Evolutionary conservation across 2,888 invertebrate genomes (phyloP).

Genomic region (Lasius platythorax): DNA sequence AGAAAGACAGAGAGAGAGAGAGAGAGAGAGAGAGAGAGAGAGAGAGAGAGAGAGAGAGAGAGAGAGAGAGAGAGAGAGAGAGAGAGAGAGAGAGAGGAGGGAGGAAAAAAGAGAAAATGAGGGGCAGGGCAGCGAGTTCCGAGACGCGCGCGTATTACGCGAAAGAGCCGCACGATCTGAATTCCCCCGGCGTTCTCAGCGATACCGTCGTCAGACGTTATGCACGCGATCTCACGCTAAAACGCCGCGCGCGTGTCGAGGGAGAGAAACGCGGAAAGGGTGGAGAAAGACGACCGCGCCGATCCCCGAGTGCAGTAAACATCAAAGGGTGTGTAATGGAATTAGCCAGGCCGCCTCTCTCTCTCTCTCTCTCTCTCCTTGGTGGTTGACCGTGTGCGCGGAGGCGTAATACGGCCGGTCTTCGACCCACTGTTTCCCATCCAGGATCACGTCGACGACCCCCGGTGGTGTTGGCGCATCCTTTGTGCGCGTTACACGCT

Average conservation of each 20-base stretch:
- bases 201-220: constrained; percentile 15
- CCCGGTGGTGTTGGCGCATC: constrained; percentile 14
- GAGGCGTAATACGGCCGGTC: constrained; percentile 63
- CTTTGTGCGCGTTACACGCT: constrained; percentile 37
- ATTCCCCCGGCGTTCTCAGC: neutral
- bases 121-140: neutral
- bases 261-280: constrained; percentile 49
- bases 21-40: neutral
- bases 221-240: constrained; percentile 44
- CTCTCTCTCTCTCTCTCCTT: constrained; percentile 70
- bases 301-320: constrained; percentile 65
- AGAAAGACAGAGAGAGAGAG: neutral
- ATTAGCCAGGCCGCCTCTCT: constrained; percentile 75
- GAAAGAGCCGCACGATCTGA: constrained; percentile 31
- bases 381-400: constrained; percentile 77
- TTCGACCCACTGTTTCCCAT: constrained; percentile 30
- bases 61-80: neutral
- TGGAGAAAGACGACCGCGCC: constrained; percentile 34
- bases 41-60: neutral
- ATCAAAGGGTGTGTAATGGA: constrained; percentile 76
- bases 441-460: constrained; percentile 41
- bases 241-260: neutral
- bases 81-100: neutral
- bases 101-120: neutral
- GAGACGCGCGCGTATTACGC: constrained; percentile 34